These are phyloP conservation scores for Microctenopoma stevenorrisi DNA, from an alignment of 2,797 vertebrate genomes.

Conservation along the genomic window DNA sequence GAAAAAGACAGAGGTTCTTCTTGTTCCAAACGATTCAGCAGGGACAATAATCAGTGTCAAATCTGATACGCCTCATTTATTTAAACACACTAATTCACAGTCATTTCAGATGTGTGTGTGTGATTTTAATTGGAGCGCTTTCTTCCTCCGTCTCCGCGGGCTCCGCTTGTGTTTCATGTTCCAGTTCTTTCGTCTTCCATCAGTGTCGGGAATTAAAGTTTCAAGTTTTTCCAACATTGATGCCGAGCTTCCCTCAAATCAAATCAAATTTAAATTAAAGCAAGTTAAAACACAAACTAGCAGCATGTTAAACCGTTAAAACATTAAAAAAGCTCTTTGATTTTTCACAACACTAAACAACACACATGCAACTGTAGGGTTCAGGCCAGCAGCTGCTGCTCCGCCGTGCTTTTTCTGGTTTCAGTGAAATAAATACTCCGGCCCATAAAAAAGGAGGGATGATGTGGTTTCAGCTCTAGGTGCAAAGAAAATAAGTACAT, in stretches of 20 bases:
- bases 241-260: conserved; percentile 1
- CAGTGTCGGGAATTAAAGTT: conserved; percentile 30
- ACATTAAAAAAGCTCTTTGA: neutral
- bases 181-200: conserved; percentile 15
- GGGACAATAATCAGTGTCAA: conserved; percentile 26
- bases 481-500: too few relatives aligned
- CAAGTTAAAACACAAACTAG: conserved; percentile 17
- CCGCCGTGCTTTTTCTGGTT: too few relatives aligned
- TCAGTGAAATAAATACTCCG: too few relatives aligned
- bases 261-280: conserved; percentile 37
- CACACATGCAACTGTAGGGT: neutral
- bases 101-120: conserved; percentile 16
- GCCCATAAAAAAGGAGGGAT: too few relatives aligned
- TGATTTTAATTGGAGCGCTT: conserved; percentile 1
- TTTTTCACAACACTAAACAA: neutral
- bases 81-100: conserved; percentile 23
- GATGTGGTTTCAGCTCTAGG: too few relatives aligned
- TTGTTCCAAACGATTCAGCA: conserved; percentile 14
- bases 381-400: too few relatives aligned
- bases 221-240: neutral
- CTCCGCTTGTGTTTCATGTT: conserved; percentile 21
- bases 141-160: neutral
- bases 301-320: conserved; percentile 3
- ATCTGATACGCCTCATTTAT: conserved; percentile 15
- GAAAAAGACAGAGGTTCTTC: neutral